Evolutionary conservation across 2,113 vertebrate species (phyloP), one percentile per base, ranked within the genome.

Genomic region (Heloderma charlesbogerti): DNA sequence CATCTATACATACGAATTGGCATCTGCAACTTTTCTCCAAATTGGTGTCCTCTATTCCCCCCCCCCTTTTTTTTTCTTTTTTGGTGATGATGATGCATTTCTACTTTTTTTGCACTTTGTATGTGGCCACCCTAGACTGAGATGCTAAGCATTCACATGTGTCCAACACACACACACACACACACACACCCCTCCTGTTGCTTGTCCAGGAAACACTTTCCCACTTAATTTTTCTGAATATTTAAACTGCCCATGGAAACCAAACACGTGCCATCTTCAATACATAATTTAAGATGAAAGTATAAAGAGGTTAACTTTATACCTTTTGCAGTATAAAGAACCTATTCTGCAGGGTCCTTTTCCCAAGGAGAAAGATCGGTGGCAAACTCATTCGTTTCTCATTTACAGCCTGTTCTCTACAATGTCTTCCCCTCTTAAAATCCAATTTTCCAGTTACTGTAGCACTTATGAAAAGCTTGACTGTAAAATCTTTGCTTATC

Each of bases 401-500:
- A 81, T 37, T 87, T 92, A 57, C 66, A n/a, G 72, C 90, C 89
- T 94, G 27, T 34, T 91, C 88, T 74, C 8, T 75, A 71, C 88
- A 86, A 18, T 60, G 86, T 92, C 80, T 89, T 27, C 67, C 43
- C 0, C 4, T 45, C 94, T 93, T 83, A 95, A 94, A 96, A 96
- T 94, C 95, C 96, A 95, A 94, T 97, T 96, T 97, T 96, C 96
- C 93, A 91, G 95, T 95, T 96, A 96, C 91, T 72, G 92, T 79
- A 77, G 78, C 74, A 90, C 95, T 96, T 97, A 97, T 97, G 96
- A 97, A 97, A 97, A 97, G 96, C 96, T 93, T 92, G 94, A 92
- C 95, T 92, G 90, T 87, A 94, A 94, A 93, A 93, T 88, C 96
- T 95, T 95, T 96, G 93, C 94, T 95, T 96, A 95, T 89, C 91